A percentile compares a stretch with the other conserved stretches of the same genome.
Conservation (phyloP, 2,113 vertebrate species). For the Pangasianodon hypophthalmus region DNA sequence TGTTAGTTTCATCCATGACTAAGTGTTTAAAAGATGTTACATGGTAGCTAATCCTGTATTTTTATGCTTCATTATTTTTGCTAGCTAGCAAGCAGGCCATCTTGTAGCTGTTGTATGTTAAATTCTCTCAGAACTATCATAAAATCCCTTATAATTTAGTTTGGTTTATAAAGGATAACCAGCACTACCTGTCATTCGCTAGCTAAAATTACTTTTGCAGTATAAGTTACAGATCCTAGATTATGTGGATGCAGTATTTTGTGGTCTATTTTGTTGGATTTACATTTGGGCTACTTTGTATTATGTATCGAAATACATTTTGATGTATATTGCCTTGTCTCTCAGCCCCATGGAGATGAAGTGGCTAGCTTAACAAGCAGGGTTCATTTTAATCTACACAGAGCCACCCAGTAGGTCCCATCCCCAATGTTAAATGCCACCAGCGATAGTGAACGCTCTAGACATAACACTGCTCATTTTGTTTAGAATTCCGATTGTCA, state of each 20-base stretch:
- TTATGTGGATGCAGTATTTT: not conserved
- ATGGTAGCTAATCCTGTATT: not conserved
- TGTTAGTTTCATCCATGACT: not conserved
- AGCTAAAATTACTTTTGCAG: not conserved
- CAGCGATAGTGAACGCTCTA: conserved; percentile 15
- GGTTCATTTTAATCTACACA: not conserved
- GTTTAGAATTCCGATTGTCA: conserved; percentile 44
- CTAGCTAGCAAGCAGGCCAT: not conserved
- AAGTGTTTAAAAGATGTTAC: not conserved
- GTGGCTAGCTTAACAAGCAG: not conserved
- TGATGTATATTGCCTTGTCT: not conserved
- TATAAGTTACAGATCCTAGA: not conserved
- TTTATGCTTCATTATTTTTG: not conserved
- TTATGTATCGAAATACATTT: not conserved
- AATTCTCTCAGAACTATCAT: not conserved
- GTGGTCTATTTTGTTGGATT: not conserved
- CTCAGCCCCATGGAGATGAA: not conserved
- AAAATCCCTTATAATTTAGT: not conserved
- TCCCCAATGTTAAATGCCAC: conserved; percentile 44
- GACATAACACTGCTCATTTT: conserved; percentile 47
- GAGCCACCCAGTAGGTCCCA: conserved; percentile 13
- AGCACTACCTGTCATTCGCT: not conserved
- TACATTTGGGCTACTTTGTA: not conserved
- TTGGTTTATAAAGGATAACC: not conserved
- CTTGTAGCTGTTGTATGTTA: not conserved